phyloP scores from a whole-genome alignment of 2,888 invertebrate genomes.

The Electrophaes corylata region DNA sequence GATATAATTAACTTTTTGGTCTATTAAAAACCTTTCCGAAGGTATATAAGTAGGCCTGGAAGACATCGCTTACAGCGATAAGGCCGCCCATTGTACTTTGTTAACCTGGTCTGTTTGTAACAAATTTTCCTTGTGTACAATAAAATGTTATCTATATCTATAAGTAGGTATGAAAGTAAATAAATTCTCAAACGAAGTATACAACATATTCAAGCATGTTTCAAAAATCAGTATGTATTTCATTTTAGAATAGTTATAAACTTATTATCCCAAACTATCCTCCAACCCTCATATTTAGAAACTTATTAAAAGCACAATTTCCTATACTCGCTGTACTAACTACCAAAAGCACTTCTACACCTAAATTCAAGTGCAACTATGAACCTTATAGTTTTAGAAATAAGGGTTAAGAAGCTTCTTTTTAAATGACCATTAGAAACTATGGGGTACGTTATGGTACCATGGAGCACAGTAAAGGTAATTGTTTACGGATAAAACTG shows the following conservation, averaged over 20 bases:
- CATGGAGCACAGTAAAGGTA: conserved; percentile 15
- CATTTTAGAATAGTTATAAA: conserved; percentile 2
- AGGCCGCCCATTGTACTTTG: too few species aligned
- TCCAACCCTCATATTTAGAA: conserved; percentile 1
- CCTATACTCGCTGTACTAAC: background rate
- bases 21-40: too few species aligned
- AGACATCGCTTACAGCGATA: too few species aligned
- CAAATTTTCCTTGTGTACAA: too few species aligned
- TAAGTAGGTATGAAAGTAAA: too few species aligned
- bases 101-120: too few species aligned
- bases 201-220: background rate
- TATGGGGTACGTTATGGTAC: conserved; percentile 7
- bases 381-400: background rate
- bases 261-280: conserved; percentile 8
- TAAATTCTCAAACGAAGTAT: too few species aligned
- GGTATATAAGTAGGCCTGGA: too few species aligned
- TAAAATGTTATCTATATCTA: too few species aligned
- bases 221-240: background rate
- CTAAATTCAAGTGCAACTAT: background rate
- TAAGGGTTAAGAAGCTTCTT: conserved; percentile 2
- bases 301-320: conserved; percentile 10
- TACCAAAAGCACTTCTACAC: background rate
- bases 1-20: too few species aligned
- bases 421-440: conserved; percentile 23
- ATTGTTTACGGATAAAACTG: conserved; percentile 37